Conservation (phyloP, 2,113 vertebrate species). For the Lasiurus cinereus region DNA sequence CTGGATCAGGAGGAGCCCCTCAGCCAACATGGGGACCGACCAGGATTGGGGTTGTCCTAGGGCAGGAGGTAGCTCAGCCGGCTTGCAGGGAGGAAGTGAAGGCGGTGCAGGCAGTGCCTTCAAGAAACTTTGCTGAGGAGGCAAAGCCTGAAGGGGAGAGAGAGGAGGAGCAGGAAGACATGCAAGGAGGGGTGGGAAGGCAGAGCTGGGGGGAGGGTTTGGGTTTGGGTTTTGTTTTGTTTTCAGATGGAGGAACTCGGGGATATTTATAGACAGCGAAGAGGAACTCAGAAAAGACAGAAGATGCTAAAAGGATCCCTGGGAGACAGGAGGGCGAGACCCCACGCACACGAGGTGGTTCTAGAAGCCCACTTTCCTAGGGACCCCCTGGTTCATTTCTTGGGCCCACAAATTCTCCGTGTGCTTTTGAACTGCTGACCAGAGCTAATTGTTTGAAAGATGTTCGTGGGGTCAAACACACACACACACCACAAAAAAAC, state of each 20-base stretch:
- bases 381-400: neutral
- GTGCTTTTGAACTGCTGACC: conserved; percentile 13
- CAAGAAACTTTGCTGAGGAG: conserved; percentile 60
- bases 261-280: conserved; percentile 67
- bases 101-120: neutral
- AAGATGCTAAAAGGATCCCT: neutral
- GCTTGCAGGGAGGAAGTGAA: conserved; percentile 32
- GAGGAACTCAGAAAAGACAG: conserved; percentile 54
- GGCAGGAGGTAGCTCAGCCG: neutral
- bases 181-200: conserved; percentile 15
- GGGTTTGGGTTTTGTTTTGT: conserved; percentile 16
- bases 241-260: conserved; percentile 66
- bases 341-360: accelerated
- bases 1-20: neutral
- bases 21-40: neutral
- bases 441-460: neutral
- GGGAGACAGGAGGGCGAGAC: neutral
- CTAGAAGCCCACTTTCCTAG: neutral
- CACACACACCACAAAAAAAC: neutral
- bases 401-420: neutral
- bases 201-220: neutral
- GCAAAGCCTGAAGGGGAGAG: conserved; percentile 12
- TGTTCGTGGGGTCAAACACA: neutral
- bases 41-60: neutral
- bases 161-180: neutral